Conservation (phyloP, 1,140 invertebrate genomes). For the Drosophila lini region DNA sequence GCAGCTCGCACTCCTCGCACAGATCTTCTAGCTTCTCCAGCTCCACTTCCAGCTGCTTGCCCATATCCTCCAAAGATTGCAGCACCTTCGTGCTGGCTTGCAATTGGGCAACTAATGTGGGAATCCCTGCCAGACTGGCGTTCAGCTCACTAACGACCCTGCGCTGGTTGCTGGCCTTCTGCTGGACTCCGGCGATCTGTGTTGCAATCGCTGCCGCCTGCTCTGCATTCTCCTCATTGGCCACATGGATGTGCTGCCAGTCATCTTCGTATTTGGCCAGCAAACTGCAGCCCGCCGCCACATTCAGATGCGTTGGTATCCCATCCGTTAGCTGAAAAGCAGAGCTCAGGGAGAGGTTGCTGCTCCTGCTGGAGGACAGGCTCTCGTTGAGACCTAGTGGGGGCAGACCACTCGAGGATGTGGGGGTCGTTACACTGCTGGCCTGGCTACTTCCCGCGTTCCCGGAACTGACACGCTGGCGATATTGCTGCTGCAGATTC, state of each 20-base stretch:
- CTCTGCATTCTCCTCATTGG: constrained; percentile 87
- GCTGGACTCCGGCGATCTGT: constrained; percentile 86
- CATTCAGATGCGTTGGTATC: constrained; percentile 66
- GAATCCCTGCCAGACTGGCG: constrained; percentile 86
- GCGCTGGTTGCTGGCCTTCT: constrained; percentile 86
- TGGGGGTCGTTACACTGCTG: constrained; percentile 24
- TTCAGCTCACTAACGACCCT: constrained; percentile 86
- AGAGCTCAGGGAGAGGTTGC: constrained; percentile 39
- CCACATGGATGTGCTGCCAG: constrained; percentile 88
- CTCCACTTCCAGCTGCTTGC: constrained; percentile 87
- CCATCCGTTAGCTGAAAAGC: constrained; percentile 49
- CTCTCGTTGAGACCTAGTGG: constrained; percentile 56
- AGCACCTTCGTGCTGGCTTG: constrained; percentile 85
- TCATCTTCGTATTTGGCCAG: constrained; percentile 78
- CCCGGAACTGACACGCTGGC: constrained; percentile 63
- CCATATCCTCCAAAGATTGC: constrained; percentile 86
- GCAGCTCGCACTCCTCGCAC: constrained; percentile 88
- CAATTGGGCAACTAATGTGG: constrained; percentile 86
- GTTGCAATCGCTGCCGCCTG: constrained; percentile 87
- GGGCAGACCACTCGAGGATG: neutral
- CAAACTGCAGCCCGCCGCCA: constrained; percentile 73
- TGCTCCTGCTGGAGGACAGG: constrained; percentile 47
- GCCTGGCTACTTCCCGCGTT: constrained; percentile 37
- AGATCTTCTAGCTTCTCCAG: constrained; percentile 88
- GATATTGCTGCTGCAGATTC: constrained; percentile 77